Evolutionary conservation across 2,888 invertebrate species (phyloP), one percentile per base, ranked within the genome.

Genomic region (Ophioninae sp.): DNA sequence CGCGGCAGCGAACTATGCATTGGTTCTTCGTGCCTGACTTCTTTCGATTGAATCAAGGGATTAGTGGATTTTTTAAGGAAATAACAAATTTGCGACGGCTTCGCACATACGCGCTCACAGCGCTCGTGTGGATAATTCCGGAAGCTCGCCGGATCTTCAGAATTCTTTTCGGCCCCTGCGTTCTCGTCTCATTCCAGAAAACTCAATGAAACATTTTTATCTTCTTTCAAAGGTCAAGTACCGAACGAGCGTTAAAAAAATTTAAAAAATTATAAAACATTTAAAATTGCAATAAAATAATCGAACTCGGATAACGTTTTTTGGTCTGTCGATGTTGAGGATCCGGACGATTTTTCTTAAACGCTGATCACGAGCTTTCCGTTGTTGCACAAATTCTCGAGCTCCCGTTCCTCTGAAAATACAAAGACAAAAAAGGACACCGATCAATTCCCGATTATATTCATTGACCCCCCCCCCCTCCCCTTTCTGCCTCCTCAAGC

Each of bases 361-460:
- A 69, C 68, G 20, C 50, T 69, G 30, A 61, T 76, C 56, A 69
- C 64, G 39, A 82, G 79, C 21, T 79, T 84, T 79, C 85, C 87
- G 57, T 87, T 87, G 73, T 57, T 82, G 81, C 74, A 57, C 67
- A 87, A 79, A 74, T 73, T 83, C 56, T 87, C 76, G 13, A 87
- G 87, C 62, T 85, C 85, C 67, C 75, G 82, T 72, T 76, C 82
- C 61, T 87, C 87, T 87, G 87, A 62, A 87, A 87, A 39, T 50
- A 81, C 79, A 85, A 78, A 82, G 50, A 74, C 41, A 78, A 21
- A 72, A n/a, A 50, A 41, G 17, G 30, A 62, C 62, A 13, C 13
- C 50, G 23, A 10, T 62, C 23, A 23, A 10, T 62, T 21, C 13
- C 0, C 23, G 21, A 62, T 30, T 13, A 17, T 50, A 17, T 13